These are phyloP conservation scores for Mythimna pallens DNA, from an alignment of 2,888 invertebrate genomes.

Conservation along the genomic window DNA sequence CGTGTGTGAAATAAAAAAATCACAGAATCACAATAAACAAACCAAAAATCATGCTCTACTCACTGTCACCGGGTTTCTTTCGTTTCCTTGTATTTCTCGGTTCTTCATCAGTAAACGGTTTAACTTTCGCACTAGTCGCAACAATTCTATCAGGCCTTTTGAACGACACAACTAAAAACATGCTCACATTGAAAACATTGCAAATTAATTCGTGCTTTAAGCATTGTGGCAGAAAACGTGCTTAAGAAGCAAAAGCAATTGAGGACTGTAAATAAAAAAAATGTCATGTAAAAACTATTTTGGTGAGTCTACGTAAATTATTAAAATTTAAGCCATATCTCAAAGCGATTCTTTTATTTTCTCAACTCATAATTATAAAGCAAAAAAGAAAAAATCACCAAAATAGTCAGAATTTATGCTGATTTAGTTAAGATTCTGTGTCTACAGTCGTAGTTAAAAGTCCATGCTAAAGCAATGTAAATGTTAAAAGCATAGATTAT, in stretches of 20 bases:
- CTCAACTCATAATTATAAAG: no score
- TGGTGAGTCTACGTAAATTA: background rate
- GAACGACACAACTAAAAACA: constrained; percentile 95
- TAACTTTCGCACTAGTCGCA: constrained; percentile 75
- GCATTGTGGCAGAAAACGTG: constrained; percentile 33
- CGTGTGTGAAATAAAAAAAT: background rate
- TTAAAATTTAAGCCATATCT: background rate
- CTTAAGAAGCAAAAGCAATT: constrained; percentile 17
- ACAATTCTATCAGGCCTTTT: constrained; percentile 92
- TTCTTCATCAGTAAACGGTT: constrained; percentile 76
- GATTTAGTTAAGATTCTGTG: background rate
- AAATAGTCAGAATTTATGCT: constrained; percentile 11
- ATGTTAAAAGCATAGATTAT: constrained; percentile 41
- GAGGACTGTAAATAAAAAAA: background rate
- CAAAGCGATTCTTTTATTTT: no score
- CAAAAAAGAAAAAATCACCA: constrained; percentile 8
- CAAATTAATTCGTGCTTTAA: constrained; percentile 52
- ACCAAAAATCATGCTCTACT: constrained; percentile 73
- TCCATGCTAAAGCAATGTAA: constrained; percentile 60
- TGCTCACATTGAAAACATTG: constrained; percentile 57
- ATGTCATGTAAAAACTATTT: background rate
- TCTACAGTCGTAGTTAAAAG: constrained; percentile 15
- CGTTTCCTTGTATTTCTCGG: constrained; percentile 91
- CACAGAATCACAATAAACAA: constrained; percentile 31
- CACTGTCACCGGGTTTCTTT: constrained; percentile 93